Evolutionary conservation across 2,888 invertebrate species (phyloP), one percentile per base, ranked within the genome.

Genomic region (Rotaria socialis): DNA sequence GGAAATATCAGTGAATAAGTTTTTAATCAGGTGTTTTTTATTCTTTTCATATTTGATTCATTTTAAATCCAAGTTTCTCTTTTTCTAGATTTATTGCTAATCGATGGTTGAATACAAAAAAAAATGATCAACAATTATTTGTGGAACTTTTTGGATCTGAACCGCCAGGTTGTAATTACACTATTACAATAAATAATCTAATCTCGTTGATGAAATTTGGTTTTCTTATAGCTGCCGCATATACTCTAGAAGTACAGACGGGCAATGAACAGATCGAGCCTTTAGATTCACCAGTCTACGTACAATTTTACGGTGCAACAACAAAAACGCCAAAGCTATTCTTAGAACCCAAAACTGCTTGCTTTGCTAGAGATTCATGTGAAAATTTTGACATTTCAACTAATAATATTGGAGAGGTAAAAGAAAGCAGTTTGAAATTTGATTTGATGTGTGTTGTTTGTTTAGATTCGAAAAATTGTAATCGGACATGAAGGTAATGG

Each of bases 331-430:
- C 47, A 8, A 80, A 80, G 11, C 8, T 80, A 5, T 80, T 80
- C 80, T 47, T 80, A 47, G 47, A 80, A 43, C 19, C 43, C 4
- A 14, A 47, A 80, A 80, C 22, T 47, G n/a, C 24, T n/a, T 80
- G n/a, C 11, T 80, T 80, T 80, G n/a, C 80, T 0, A 80, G 47
- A 80, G 80, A 47, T 80, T 80, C 80, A 8, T 24, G 8, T 47
- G 80, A 22, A 11, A 80, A 47, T 47, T 80, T 80, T 47, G 24
- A n/a, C n/a, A 19, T 80, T 47, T 24, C 43, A 24, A 80, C 47
- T 80, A 80, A 80, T n/a, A 47, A 47, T 80, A 47, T 80, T 80
- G 80, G 80, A 24, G 24, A 80, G 2, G 80, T 80, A n/a, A 80
- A 43, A 47, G 5, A 52, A 52, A 52, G 16, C 16, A 35, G 35